These are phyloP conservation scores for Zootoca vivipara DNA, from an alignment of 2,113 vertebrate species.

Conservation along the genomic window DNA sequence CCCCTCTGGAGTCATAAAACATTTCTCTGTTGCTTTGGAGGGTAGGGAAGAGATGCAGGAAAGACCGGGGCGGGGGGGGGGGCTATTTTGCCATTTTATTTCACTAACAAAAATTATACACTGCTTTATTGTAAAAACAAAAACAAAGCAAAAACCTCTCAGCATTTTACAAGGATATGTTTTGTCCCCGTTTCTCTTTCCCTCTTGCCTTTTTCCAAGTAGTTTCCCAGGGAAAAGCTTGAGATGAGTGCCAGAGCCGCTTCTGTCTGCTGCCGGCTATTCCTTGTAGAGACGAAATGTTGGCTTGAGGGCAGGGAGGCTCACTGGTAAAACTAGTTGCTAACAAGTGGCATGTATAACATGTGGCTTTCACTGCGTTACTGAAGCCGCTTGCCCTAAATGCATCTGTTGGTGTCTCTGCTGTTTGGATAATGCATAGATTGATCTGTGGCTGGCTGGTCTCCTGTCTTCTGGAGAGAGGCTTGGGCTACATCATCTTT, in stretches of 20 bases:
- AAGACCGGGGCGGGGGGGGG: too few species aligned
- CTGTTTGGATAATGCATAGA: background rate
- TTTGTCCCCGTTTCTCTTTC: background rate
- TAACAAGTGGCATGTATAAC: too few species aligned
- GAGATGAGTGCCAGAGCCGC: background rate
- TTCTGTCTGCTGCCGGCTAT: background rate
- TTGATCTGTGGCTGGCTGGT: background rate
- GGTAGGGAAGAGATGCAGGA: too few species aligned
- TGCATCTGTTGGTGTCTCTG: background rate
- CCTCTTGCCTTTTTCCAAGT: background rate
- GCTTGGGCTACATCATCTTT: background rate
- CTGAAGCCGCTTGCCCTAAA: background rate
- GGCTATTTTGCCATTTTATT: too few species aligned
- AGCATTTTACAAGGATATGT: background rate
- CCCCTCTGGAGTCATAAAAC: too few species aligned
- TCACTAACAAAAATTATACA: too few species aligned
- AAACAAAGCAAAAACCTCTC: too few species aligned
- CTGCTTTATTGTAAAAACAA: too few species aligned
- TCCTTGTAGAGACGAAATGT: background rate
- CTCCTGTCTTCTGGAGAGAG: background rate
- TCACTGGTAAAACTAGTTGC: background rate
- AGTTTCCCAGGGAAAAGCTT: background rate
- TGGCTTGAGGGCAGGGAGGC: background rate
- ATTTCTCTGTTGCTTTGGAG: too few species aligned
- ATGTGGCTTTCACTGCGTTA: background rate